phyloP scores from a whole-genome alignment of 2,113 vertebrate species.

The Rhynchopsitta pachyrhyncha region DNA sequence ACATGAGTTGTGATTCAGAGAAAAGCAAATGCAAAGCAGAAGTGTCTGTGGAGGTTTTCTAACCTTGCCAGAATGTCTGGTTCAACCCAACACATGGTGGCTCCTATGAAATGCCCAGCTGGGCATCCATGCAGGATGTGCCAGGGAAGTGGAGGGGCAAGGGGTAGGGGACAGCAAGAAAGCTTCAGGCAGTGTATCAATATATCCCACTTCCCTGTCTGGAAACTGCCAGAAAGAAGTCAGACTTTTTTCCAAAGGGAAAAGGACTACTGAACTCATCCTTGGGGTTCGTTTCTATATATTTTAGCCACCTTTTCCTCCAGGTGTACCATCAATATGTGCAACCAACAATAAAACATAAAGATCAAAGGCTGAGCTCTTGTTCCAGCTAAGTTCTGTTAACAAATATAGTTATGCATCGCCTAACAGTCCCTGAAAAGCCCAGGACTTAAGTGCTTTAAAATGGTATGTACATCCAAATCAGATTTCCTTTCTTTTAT shows the following conservation, averaged over 20 bases:
- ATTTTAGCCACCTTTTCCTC: neutral
- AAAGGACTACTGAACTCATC: neutral
- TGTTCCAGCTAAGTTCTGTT: neutral
- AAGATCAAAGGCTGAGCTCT: neutral
- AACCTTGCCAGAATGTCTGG: neutral
- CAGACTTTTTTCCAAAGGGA: neutral
- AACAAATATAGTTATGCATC: neutral
- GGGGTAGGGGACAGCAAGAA: neutral
- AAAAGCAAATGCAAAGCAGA: neutral
- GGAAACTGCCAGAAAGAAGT: neutral
- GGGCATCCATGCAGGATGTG: neutral
- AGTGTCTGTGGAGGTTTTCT: neutral
- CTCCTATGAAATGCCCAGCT: fast-evolving
- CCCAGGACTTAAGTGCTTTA: neutral
- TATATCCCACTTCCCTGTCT: neutral
- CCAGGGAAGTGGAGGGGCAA: neutral
- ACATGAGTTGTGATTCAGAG: neutral
- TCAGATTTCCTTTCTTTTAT: neutral
- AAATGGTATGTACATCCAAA: neutral
- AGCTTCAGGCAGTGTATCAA: neutral
- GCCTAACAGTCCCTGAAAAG: neutral
- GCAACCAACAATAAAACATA: neutral
- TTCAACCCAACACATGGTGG: neutral
- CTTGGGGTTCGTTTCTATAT: neutral
- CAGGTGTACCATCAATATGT: neutral